Percentiles rank a stretch among this genome's conserved stretches.
These are phyloP conservation scores for Crioceris asparagi DNA, from an alignment of 2,888 invertebrate species.

Conservation along the genomic window DNA sequence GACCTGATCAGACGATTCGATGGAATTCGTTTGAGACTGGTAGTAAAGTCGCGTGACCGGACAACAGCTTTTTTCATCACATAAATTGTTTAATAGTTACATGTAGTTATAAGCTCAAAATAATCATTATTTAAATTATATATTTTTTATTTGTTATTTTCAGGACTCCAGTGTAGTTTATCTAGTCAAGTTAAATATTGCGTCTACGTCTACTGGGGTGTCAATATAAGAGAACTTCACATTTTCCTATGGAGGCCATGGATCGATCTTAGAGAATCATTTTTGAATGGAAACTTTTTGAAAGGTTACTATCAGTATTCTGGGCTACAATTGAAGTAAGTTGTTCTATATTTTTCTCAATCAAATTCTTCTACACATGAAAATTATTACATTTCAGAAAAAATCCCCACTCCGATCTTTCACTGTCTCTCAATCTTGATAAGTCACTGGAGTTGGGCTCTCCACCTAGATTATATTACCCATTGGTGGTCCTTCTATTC, in stretches of 20 bases:
- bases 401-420: constrained; percentile 55
- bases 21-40: too few relatives aligned
- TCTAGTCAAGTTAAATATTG: constrained; percentile 68
- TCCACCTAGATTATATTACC: constrained; percentile 65
- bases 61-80: too few relatives aligned
- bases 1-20: too few relatives aligned
- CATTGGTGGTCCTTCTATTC: constrained; percentile 64
- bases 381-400: constrained; percentile 40
- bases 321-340: constrained; percentile 32
- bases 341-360: constrained; percentile 4
- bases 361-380: background rate
- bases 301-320: constrained; percentile 41
- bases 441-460: constrained; percentile 56
- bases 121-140: too few relatives aligned
- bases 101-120: too few relatives aligned
- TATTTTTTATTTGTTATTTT: too few relatives aligned
- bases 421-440: constrained; percentile 50
- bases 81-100: too few relatives aligned
- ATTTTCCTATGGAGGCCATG: constrained; percentile 65
- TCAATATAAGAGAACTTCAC: constrained; percentile 65
- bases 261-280: constrained; percentile 53
- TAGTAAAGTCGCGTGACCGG: too few relatives aligned
- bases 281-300: constrained; percentile 45
- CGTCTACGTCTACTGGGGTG: constrained; percentile 68
- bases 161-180: constrained; percentile 63